These are phyloP conservation scores for Esox masquinongy DNA, from an alignment of 2,797 vertebrate species.

Conservation along the genomic window DNA sequence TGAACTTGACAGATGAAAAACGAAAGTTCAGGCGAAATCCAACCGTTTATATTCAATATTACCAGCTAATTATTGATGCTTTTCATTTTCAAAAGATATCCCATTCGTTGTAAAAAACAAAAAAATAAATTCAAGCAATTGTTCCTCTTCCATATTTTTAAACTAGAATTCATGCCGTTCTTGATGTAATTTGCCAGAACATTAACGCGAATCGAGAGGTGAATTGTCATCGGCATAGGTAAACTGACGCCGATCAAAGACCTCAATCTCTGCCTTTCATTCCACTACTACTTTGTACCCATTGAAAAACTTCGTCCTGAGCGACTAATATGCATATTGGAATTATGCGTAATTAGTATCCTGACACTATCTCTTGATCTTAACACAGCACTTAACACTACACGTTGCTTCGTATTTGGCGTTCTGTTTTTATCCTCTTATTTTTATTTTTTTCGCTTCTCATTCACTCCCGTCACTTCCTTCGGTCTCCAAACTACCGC, in stretches of 20 bases:
- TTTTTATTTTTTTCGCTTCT: constrained; percentile 19
- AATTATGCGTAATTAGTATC: constrained; percentile 15
- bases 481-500: constrained; percentile 71
- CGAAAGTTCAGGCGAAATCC: constrained; percentile 25
- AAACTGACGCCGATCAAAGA: neutral
- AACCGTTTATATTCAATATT: constrained; percentile 49
- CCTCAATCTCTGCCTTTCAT: neutral
- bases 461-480: constrained; percentile 85
- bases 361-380: constrained; percentile 23
- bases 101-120: constrained; percentile 22
- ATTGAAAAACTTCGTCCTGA: neutral
- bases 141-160: constrained; percentile 30
- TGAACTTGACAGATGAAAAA: constrained; percentile 54
- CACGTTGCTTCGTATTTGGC: constrained; percentile 58
- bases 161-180: neutral
- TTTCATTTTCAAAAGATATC: constrained; percentile 26
- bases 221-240: neutral
- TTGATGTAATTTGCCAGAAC: neutral
- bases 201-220: neutral
- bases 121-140: constrained; percentile 6
- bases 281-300: neutral
- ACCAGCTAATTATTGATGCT: constrained; percentile 40
- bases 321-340: neutral
- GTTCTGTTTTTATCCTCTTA: constrained; percentile 58
- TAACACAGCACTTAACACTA: constrained; percentile 29